A percentile compares a stretch with the other conserved stretches of the same genome.
Evolutionary conservation across 2,888 invertebrate genomes (phyloP).

Genomic region (Neoscelio sp.): DNA sequence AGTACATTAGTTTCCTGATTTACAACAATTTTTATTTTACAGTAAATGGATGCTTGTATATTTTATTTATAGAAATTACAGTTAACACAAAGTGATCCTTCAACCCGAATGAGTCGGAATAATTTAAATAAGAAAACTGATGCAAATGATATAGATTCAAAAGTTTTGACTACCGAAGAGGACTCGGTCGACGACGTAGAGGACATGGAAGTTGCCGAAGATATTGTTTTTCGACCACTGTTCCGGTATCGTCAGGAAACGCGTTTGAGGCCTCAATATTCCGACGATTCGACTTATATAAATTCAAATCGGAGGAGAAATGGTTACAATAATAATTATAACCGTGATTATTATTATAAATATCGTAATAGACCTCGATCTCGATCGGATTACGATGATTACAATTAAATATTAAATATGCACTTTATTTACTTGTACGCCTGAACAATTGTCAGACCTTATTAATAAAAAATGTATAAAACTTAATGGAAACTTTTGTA

Average conservation of each 20-base stretch:
- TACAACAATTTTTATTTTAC: conserved; percentile 39
- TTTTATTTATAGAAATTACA: conserved; percentile 51
- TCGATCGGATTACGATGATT: conserved; percentile 25
- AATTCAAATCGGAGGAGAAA: conserved; percentile 69
- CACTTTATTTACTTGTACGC: too few species aligned
- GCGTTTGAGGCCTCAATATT: conserved; percentile 61
- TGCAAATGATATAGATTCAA: conserved; percentile 17
- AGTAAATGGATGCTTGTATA: conserved; percentile 52
- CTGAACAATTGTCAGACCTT: too few species aligned
- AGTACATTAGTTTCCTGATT: too few species aligned
- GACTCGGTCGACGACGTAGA: conserved; percentile 38
- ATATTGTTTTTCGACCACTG: conserved; percentile 80
- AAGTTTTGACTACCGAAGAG: neutral
- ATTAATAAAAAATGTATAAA: too few species aligned
- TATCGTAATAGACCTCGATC: conserved; percentile 47
- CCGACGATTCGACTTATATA: conserved; percentile 57
- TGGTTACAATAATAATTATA: conserved; percentile 54
- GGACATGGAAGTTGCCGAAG: conserved; percentile 79
- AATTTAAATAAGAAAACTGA: conserved; percentile 1
- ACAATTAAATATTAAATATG: too few species aligned
- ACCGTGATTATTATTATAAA: conserved; percentile 57
- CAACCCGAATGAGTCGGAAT: conserved; percentile 12
- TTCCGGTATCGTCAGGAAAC: conserved; percentile 78
- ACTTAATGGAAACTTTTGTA: too few species aligned
- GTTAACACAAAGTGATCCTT: conserved; percentile 34